These are phyloP conservation scores for Danio tinwini DNA, from an alignment of 2,797 vertebrate species.

Conservation along the genomic window DNA sequence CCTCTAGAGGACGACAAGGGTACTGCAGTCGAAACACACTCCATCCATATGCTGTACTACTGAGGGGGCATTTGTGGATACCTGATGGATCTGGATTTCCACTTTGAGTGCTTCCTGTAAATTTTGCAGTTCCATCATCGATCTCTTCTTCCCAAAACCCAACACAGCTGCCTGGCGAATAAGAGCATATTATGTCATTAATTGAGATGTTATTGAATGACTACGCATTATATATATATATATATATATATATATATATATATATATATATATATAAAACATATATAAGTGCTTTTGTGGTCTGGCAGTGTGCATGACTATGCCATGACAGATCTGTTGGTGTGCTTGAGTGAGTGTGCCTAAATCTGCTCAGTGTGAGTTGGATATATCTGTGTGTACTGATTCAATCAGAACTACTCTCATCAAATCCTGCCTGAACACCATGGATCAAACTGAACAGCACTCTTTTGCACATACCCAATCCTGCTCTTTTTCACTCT, in stretches of 20 bases:
- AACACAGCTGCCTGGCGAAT: slow-evolving; percentile 64
- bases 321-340: slow-evolving; percentile 38
- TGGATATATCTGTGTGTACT: slow-evolving; percentile 43
- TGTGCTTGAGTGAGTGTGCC: slow-evolving; percentile 29
- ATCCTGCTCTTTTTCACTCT: slow-evolving; percentile 15
- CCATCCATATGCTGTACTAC: slow-evolving; percentile 13
- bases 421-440: slow-evolving; percentile 50
- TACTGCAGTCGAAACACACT: slow-evolving; percentile 47
- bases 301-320: neutral
- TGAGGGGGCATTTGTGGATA: slow-evolving; percentile 58
- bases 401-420: slow-evolving; percentile 58
- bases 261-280: neutral
- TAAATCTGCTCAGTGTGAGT: slow-evolving; percentile 38
- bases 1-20: slow-evolving; percentile 49
- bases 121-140: slow-evolving; percentile 89
- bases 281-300: neutral
- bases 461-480: slow-evolving; percentile 18
- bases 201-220: neutral
- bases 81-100: slow-evolving; percentile 93
- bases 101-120: slow-evolving; percentile 92
- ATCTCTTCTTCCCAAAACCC: slow-evolving; percentile 81
- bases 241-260: neutral
- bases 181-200: slow-evolving; percentile 16
- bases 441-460: slow-evolving; percentile 39
- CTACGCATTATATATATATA: neutral